Base-by-base conservation (phyloP, 2,113 vertebrate genomes). In the Turnix velox region DNA sequence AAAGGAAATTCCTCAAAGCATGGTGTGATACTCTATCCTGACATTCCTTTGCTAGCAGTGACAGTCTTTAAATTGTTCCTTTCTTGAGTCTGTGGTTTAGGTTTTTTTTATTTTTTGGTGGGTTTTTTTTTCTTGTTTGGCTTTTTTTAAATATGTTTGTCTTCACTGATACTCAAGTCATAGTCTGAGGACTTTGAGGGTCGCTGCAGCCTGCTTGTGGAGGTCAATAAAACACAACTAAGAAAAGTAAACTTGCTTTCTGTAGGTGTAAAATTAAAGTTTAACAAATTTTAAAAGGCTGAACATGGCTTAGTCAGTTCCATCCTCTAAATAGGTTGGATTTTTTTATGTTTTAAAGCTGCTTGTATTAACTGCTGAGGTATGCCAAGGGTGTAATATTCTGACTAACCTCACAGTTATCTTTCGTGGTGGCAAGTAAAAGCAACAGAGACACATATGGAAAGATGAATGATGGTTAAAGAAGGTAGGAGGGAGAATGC, bases 351-450 rank as follows among this genome's bases (percentile, higher is more conserved):
- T 68, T 35, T 18, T 4, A 37, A 80, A 85, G 63, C 11, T 66
- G 16, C 52, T 49, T 12, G 16, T 72, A 93, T 57, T 46, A 49
- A 59, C 51, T 81, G 54, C 10, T 86, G 65, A 14, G 74, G 10
- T 11, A 4, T 80, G 46, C 61, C 52, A 52, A 46, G 31, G 35
- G 8, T 89, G 33, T 45, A 79, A 76, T 82, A 48, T 33, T 92
- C 52, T 91, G 88, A 43, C 46, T 82, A 65, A 72, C 78, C 75
- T 82, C 59, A 37, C 63, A 69, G 71, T 75, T 88, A 48, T 87
- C 68, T 87, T 92, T 84, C 57, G 7, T 49, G 84, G 30, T 81
- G 76, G 61, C 86, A 90, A 89, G 84, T 91, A 68, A 80, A 90
- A 77, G 35, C 0, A 2, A 49, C 15, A 40, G 16, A 79, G 42